Evolutionary conservation across 2,797 vertebrate genomes (phyloP).

Genomic region (Paguma larvata): DNA sequence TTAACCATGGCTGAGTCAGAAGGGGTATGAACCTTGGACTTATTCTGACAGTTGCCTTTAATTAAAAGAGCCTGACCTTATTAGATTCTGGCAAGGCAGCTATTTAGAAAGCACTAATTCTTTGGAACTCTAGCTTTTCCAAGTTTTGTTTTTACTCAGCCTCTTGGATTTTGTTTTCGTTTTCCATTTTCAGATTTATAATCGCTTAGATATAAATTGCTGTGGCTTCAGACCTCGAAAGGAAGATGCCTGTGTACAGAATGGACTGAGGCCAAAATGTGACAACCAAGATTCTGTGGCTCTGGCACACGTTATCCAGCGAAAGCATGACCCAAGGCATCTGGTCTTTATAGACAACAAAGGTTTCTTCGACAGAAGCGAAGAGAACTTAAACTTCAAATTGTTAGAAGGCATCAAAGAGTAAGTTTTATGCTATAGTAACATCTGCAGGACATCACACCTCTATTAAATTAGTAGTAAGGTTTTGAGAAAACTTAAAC

Average conservation of each 20-base stretch:
- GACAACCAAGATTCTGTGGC: constrained; percentile 87
- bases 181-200: constrained; percentile 93
- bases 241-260: constrained; percentile 92
- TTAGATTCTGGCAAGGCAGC: constrained; percentile 47
- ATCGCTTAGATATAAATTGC: constrained; percentile 95
- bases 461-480: neutral
- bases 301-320: constrained; percentile 93
- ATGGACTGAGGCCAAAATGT: constrained; percentile 89
- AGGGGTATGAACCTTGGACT: constrained; percentile 47
- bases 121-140: constrained; percentile 56
- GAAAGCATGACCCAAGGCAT: constrained; percentile 90
- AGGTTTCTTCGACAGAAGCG: constrained; percentile 96
- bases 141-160: constrained; percentile 64
- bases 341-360: constrained; percentile 95
- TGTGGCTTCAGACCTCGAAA: constrained; percentile 96
- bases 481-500: neutral
- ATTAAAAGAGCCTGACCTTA: constrained; percentile 52
- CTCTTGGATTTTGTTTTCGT: constrained; percentile 57
- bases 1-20: constrained; percentile 48
- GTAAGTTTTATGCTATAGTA: constrained; percentile 89
- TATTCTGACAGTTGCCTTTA: constrained; percentile 69
- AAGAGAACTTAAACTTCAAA: constrained; percentile 97
- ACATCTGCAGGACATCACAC: neutral
- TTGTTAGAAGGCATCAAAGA: constrained; percentile 96
- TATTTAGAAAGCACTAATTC: constrained; percentile 43